These are phyloP conservation scores for Catocala nupta DNA, from an alignment of 2,888 invertebrate species.

Conservation along the genomic window DNA sequence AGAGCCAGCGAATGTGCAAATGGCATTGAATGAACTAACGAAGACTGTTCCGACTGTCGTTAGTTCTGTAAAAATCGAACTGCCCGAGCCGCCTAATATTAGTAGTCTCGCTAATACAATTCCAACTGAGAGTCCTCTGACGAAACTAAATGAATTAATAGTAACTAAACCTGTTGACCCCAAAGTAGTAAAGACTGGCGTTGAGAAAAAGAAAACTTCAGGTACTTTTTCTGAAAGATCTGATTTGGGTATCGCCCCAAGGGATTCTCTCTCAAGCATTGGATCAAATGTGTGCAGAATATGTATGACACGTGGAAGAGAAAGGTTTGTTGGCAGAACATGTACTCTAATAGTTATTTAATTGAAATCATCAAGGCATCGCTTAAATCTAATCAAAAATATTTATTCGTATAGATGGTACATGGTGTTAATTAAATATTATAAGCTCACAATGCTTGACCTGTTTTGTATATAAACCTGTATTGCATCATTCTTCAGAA, in stretches of 20 bases:
- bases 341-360: too few species aligned
- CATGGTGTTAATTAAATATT: too few species aligned
- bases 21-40: conserved; percentile 58
- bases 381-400: too few species aligned
- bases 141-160: conserved; percentile 65
- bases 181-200: conserved; percentile 62
- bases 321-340: conserved; percentile 64
- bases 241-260: conserved; percentile 67
- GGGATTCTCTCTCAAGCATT: conserved; percentile 84
- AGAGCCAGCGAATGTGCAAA: conserved; percentile 50
- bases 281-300: conserved; percentile 89
- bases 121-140: conserved; percentile 53
- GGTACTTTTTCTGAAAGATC: conserved; percentile 72
- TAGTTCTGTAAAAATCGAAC: conserved; percentile 20
- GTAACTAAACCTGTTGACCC: conserved; percentile 62
- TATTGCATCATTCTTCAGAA: too few species aligned
- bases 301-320: conserved; percentile 86
- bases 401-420: too few species aligned
- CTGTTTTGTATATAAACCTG: too few species aligned
- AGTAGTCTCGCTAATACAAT: conserved; percentile 51
- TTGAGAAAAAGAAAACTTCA: conserved; percentile 72
- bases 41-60: conserved; percentile 57
- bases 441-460: too few species aligned
- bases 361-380: too few species aligned
- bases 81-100: conserved; percentile 55